Evolutionary conservation across 2,113 vertebrate genomes (phyloP).

Genomic region (Suncus etruscus): DNA sequence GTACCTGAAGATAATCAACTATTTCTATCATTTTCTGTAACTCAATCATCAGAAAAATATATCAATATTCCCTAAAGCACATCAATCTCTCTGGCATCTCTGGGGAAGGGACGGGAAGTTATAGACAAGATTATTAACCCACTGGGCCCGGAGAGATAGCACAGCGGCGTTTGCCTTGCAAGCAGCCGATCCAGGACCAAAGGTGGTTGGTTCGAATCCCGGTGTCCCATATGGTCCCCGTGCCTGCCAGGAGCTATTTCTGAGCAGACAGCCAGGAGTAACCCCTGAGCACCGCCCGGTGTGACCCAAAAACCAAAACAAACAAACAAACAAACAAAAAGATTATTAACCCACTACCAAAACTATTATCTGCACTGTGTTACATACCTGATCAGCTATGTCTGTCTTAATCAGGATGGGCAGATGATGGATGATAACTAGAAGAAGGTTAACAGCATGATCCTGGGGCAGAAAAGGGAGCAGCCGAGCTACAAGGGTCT

Average conservation of each 20-base stretch:
- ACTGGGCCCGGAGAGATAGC: too few relatives aligned
- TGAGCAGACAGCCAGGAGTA: too few relatives aligned
- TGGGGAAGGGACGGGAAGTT: background rate
- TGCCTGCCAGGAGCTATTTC: too few relatives aligned
- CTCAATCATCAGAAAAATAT: background rate
- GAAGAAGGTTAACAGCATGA: slow-evolving; percentile 86
- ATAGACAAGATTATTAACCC: background rate
- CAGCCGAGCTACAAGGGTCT: slow-evolving; percentile 91
- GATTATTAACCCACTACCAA: background rate
- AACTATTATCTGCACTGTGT: background rate
- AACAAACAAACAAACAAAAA: too few relatives aligned
- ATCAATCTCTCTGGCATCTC: background rate
- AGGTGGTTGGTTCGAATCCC: too few relatives aligned
- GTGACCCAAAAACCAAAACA: too few relatives aligned
- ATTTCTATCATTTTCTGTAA: background rate
- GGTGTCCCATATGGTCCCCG: too few relatives aligned
- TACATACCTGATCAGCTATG: slow-evolving; percentile 89
- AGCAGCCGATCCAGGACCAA: too few relatives aligned
- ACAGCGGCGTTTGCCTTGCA: too few relatives aligned
- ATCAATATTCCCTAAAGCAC: background rate
- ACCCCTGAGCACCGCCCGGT: too few relatives aligned
- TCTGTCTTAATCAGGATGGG: slow-evolving; percentile 93
- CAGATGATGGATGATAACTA: slow-evolving; percentile 89
- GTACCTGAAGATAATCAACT: background rate
- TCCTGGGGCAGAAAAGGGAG: slow-evolving; percentile 90